A percentile compares a stretch with the other conserved stretches of the same genome.
These are phyloP conservation scores for cat (Felis catus) DNA, from an alignment of 2,113 vertebrate genomes.

Conservation along the genomic window DNA sequence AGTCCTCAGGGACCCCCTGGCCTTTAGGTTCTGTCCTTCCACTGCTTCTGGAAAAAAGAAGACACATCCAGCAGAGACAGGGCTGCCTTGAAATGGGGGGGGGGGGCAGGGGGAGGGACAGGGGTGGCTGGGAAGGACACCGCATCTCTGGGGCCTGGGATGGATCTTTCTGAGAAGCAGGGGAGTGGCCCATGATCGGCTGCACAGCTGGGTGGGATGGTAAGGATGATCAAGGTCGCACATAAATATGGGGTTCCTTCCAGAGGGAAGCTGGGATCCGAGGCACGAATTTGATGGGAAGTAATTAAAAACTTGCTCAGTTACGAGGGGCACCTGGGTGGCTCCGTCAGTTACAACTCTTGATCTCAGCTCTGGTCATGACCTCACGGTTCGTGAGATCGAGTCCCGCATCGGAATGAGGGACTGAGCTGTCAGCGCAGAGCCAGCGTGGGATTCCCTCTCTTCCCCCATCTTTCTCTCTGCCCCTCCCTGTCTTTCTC, in stretches of 20 bases:
- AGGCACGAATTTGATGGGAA: not conserved
- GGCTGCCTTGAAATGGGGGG: not conserved
- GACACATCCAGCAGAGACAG: not conserved
- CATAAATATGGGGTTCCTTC: not conserved
- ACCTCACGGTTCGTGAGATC: too few species aligned
- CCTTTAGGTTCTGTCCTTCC: not conserved
- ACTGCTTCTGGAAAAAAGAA: not conserved
- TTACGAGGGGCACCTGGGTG: too few species aligned
- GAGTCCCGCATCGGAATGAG: too few species aligned
- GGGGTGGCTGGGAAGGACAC: not conserved
- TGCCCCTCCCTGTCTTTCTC: too few species aligned
- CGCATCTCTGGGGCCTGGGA: too few species aligned
- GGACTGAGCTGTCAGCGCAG: too few species aligned
- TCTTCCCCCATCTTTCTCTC: too few species aligned
- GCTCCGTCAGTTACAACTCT: too few species aligned
- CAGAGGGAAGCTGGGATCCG: not conserved
- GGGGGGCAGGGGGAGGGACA: not conserved
- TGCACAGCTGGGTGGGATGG: not conserved
- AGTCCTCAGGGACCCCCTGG: not conserved
- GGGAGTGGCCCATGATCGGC: not conserved
- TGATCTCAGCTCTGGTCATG: too few species aligned
- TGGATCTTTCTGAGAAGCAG: not conserved
- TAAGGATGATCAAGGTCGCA: not conserved
- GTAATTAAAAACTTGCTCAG: not conserved
- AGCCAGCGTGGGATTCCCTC: too few species aligned